Conservation (phyloP, 2,113 vertebrate genomes). For the Eulacestoma nigropectus region DNA sequence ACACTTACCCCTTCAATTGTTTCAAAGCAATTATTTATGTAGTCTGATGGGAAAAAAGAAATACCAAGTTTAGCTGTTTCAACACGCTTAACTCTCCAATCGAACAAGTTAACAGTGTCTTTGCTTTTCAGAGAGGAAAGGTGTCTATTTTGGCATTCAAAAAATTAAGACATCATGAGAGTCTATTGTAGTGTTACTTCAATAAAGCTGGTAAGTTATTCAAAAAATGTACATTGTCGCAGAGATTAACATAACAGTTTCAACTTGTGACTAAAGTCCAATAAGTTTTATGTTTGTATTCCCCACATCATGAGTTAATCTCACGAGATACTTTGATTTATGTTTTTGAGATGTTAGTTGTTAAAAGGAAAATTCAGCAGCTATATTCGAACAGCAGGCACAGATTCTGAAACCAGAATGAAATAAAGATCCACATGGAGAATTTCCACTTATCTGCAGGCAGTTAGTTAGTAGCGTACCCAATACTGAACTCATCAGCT, state of each 20-base stretch:
- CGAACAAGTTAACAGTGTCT: background rate
- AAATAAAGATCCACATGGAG: background rate
- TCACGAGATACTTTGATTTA: background rate
- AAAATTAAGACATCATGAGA: background rate
- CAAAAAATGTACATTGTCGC: background rate
- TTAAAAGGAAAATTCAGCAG: background rate
- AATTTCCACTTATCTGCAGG: background rate
- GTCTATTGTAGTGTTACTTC: background rate
- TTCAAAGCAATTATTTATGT: background rate
- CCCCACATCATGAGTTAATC: background rate
- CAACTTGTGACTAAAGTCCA: constrained; percentile 7
- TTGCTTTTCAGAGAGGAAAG: background rate
- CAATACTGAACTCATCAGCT: background rate
- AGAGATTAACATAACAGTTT: constrained; percentile 19
- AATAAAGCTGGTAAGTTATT: constrained; percentile 23
- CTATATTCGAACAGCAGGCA: background rate
- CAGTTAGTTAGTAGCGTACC: background rate
- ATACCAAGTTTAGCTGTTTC: background rate
- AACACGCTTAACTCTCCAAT: background rate
- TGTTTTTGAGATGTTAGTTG: background rate
- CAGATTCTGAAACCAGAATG: background rate
- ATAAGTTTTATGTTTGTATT: background rate
- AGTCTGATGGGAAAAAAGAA: background rate
- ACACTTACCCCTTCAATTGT: background rate
- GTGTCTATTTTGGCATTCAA: background rate